Percentiles rank a stretch among this genome's conserved stretches.
Conservation (phyloP, 2,797 vertebrate species). For the Enteromius mattozi region DNA sequence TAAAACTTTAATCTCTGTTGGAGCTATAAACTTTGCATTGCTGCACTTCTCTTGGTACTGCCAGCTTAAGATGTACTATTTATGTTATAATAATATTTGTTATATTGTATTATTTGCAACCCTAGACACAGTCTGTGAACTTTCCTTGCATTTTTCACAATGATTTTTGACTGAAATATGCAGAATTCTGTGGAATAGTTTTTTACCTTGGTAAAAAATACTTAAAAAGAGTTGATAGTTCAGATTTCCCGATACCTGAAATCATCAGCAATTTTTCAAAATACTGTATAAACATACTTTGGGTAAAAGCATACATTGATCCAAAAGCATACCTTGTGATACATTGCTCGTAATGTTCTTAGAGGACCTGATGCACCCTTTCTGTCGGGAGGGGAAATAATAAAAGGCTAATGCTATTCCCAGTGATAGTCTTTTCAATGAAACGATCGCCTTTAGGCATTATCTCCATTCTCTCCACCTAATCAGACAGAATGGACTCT, state of each 20-base stretch:
- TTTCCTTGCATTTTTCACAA: not conserved
- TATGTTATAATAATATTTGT: not conserved
- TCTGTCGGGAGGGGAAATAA: not conserved
- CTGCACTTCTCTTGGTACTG: not conserved
- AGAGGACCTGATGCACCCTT: not conserved
- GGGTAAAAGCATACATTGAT: not conserved
- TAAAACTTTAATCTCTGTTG: not conserved
- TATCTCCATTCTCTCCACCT: constrained; percentile 19
- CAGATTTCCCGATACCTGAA: not conserved
- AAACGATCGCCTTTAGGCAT: not conserved
- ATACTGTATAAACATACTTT: not conserved
- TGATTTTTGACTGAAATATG: not conserved
- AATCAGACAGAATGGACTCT: constrained; percentile 28
- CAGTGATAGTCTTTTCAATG: constrained; percentile 20
- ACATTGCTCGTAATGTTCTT: not conserved
- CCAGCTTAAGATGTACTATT: not conserved
- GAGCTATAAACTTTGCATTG: not conserved
- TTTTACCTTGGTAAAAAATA: no score
- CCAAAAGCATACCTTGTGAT: not conserved
- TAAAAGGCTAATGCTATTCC: constrained; percentile 1
- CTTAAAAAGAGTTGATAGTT: not conserved
- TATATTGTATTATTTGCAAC: not conserved
- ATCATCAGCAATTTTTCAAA: not conserved
- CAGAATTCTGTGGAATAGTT: not conserved
- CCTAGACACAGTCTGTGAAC: not conserved